These are phyloP conservation scores for Papilio polytes DNA, from an alignment of 1,140 invertebrate genomes.

Conservation along the genomic window DNA sequence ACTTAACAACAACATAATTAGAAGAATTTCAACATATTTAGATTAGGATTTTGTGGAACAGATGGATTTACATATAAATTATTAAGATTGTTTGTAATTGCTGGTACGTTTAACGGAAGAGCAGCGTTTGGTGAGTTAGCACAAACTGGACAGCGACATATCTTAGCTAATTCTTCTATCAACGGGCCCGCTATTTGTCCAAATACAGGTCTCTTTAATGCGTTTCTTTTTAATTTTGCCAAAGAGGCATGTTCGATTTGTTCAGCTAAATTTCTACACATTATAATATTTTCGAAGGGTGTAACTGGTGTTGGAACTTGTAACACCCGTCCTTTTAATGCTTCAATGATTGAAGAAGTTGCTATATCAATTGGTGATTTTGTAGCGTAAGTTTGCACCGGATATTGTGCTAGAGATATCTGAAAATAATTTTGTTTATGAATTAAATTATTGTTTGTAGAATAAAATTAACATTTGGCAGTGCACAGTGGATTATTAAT, in stretches of 20 bases:
- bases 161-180: constrained; percentile 44
- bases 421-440: constrained; percentile 17
- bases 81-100: constrained; percentile 9
- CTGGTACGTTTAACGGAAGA: constrained; percentile 15
- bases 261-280: constrained; percentile 45
- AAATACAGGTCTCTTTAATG: constrained; percentile 42
- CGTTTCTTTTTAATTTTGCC: constrained; percentile 42
- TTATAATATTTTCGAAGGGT: constrained; percentile 42
- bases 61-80: constrained; percentile 13
- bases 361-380: constrained; percentile 24
- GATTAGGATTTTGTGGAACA: background rate
- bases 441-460: background rate
- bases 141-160: constrained; percentile 45
- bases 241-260: constrained; percentile 44
- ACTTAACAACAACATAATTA: background rate
- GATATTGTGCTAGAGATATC: constrained; percentile 37
- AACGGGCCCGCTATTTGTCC: constrained; percentile 43
- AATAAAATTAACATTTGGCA: background rate
- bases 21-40: constrained; percentile 12
- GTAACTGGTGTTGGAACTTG: constrained; percentile 18
- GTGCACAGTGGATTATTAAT: background rate
- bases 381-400: constrained; percentile 1
- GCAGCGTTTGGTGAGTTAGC: constrained; percentile 13
- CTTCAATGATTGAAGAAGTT: constrained; percentile 35
- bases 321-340: constrained; percentile 16